Evolutionary conservation across 2,888 invertebrate species (phyloP).

Genomic region (Caenorhabditis afra): DNA sequence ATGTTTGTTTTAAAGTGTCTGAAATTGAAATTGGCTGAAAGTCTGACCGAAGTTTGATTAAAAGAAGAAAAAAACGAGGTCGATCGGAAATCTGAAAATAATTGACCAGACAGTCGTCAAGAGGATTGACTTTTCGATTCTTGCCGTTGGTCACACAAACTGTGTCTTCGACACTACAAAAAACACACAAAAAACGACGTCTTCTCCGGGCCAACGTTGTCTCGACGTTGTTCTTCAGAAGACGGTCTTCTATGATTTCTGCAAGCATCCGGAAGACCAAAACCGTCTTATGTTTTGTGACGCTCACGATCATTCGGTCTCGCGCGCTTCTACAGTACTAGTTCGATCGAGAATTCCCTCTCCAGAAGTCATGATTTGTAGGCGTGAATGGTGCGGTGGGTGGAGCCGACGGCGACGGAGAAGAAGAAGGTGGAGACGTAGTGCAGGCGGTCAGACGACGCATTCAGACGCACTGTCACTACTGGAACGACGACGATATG

Average conservation of each 20-base stretch:
- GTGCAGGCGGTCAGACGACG: conserved; percentile 7
- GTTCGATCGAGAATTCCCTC: no score
- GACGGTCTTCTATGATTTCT: background rate
- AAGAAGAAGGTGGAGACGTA: background rate
- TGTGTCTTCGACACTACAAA: background rate
- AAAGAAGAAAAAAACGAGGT: no score
- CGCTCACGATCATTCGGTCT: background rate
- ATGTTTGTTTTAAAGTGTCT: no score
- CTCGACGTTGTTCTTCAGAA: background rate
- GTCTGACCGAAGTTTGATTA: no score
- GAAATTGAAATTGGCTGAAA: no score
- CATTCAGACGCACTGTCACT: conserved; percentile 26
- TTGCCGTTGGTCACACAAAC: background rate
- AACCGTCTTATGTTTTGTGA: conserved; percentile 3
- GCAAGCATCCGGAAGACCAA: background rate
- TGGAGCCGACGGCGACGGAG: background rate
- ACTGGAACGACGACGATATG: conserved; percentile 34
- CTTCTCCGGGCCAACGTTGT: no score
- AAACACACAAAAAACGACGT: no score
- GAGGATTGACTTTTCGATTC: conserved; percentile 4
- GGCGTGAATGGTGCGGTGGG: background rate
- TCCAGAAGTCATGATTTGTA: background rate
- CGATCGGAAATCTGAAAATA: background rate
- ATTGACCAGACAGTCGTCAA: background rate
- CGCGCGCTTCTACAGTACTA: no score